These are phyloP conservation scores for Riparia riparia DNA, from an alignment of 2,113 vertebrate species.

Conservation along the genomic window DNA sequence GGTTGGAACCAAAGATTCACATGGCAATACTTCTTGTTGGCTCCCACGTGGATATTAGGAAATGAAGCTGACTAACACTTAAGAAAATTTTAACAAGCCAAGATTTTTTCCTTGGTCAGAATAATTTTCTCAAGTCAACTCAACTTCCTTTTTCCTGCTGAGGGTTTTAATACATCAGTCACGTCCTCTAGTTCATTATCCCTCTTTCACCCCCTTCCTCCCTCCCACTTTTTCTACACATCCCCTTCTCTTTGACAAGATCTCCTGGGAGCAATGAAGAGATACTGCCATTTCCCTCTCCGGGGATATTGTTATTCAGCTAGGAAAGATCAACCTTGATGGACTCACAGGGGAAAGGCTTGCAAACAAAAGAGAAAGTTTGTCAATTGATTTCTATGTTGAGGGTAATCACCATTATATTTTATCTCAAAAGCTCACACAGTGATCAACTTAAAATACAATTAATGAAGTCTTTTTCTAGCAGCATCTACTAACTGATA, in stretches of 20 bases:
- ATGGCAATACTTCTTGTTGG: not conserved
- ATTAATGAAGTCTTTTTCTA: conserved; percentile 63
- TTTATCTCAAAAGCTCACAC: conserved; percentile 64
- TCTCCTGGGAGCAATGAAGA: conserved; percentile 77
- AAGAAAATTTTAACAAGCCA: not conserved
- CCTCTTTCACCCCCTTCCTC: conserved; percentile 48
- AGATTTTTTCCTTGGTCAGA: not conserved
- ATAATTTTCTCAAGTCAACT: conserved; percentile 7
- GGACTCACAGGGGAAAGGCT: conserved; percentile 12
- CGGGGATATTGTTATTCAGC: conserved; percentile 57
- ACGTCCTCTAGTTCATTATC: conserved; percentile 41
- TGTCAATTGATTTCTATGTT: conserved; percentile 58
- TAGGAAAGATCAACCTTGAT: conserved; percentile 39
- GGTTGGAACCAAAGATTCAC: not conserved
- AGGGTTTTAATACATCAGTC: conserved; percentile 46
- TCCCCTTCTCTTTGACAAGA: conserved; percentile 59
- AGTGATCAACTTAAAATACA: conserved; percentile 40
- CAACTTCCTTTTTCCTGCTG: not conserved
- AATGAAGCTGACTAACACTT: not conserved
- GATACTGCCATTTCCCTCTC: conserved; percentile 64
- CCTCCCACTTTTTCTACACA: conserved; percentile 59
- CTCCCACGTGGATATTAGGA: not conserved
- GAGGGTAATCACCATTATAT: conserved; percentile 57
- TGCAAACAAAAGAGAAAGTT: conserved; percentile 55
- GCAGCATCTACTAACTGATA: conserved; percentile 63